These are phyloP conservation scores for Sapajus apella DNA, from an alignment of 2,113 vertebrate species.

Conservation along the genomic window DNA sequence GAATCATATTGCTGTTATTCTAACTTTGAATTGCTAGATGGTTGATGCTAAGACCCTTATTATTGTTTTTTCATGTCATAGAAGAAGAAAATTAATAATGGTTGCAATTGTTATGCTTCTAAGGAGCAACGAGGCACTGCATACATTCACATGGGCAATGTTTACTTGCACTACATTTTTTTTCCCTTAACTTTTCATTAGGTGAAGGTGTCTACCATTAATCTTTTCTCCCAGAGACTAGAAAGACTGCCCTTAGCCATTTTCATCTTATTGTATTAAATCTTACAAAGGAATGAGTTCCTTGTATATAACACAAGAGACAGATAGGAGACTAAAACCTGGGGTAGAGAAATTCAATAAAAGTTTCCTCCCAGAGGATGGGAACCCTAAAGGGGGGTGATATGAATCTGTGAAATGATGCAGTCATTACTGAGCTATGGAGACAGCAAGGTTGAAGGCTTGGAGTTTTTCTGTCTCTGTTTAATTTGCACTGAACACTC, in stretches of 20 bases:
- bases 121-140: not conserved
- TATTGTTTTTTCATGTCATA: not conserved
- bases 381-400: not conserved
- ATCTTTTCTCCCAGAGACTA: not conserved
- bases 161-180: not conserved
- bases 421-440: not conserved
- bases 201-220: not conserved
- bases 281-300: not conserved
- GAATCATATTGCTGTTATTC: not conserved
- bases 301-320: not conserved
- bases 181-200: not conserved
- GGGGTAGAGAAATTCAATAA: constrained; percentile 38
- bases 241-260: constrained; percentile 10
- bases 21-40: not conserved
- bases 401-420: not conserved
- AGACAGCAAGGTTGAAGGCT: not conserved
- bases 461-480: not conserved
- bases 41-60: not conserved
- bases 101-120: not conserved
- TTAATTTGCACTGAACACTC: not conserved
- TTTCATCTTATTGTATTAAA: constrained; percentile 35
- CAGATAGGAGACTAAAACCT: not conserved
- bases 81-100: not conserved
- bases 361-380: not conserved
- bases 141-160: not conserved